Evolutionary conservation across 2,113 vertebrate species (phyloP).

Genomic region (Neogale vison): DNA sequence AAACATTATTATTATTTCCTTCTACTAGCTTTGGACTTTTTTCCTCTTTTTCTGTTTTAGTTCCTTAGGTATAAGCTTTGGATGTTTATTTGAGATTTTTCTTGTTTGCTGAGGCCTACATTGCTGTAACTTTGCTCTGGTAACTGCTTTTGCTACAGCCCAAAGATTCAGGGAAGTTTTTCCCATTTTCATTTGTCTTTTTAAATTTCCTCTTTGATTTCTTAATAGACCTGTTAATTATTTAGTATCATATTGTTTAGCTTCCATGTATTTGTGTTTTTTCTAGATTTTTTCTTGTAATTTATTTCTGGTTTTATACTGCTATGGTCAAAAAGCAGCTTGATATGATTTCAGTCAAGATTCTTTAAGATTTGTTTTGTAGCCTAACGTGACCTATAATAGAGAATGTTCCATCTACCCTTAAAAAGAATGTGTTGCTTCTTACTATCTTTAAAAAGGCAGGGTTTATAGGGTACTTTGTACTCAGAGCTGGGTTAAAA

Average conservation of each 20-base stretch:
- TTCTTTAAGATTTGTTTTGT: not conserved
- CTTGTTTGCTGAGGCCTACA: not conserved
- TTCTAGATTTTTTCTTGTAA: not conserved
- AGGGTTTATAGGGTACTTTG: not conserved
- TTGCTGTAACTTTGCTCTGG: not conserved
- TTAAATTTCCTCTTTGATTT: not conserved
- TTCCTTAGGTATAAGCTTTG: not conserved
- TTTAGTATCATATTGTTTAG: not conserved
- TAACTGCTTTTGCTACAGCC: not conserved
- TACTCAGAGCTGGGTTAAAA: not conserved
- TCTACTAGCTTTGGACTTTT: not conserved
- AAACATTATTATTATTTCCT: not conserved
- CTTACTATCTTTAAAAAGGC: not conserved
- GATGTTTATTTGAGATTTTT: not conserved
- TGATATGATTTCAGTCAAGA: not conserved
- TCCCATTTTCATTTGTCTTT: not conserved
- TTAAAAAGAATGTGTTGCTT: not conserved
- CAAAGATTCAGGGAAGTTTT: not conserved
- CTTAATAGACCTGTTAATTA: not conserved
- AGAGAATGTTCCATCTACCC: not conserved
- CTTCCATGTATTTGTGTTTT: not conserved
- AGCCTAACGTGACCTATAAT: not conserved
- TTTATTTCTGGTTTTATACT: not conserved
- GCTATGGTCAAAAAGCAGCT: not conserved
- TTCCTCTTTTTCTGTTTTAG: not conserved